Conservation (phyloP, 2,888 invertebrate genomes). For the Blomia tropicalis region DNA sequence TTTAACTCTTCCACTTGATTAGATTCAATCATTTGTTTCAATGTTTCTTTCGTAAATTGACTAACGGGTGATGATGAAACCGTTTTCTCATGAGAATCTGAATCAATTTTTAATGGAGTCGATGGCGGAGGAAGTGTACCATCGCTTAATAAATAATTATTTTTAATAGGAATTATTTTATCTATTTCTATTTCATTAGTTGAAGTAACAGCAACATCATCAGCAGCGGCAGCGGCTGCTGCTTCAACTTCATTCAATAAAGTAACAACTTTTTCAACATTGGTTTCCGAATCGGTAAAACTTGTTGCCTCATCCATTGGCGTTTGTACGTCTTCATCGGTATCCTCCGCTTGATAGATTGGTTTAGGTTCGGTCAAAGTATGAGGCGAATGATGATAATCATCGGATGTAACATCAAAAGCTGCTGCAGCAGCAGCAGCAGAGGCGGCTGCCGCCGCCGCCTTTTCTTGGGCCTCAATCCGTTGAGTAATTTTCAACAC, state of each 20-base stretch:
- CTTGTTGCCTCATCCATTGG: background rate
- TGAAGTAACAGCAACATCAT: background rate
- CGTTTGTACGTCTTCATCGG: background rate
- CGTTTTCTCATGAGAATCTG: too few relatives aligned
- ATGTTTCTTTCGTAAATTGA: background rate
- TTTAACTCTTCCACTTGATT: background rate
- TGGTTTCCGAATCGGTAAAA: background rate
- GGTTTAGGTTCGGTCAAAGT: background rate
- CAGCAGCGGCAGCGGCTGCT: background rate
- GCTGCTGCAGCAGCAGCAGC: background rate
- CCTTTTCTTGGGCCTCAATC: background rate
- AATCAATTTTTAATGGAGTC: too few relatives aligned
- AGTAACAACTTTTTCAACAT: background rate
- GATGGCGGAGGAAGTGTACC: too few relatives aligned
- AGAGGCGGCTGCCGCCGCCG: background rate
- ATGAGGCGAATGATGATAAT: background rate
- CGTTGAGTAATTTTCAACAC: conserved; percentile 8
- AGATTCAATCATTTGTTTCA: background rate
- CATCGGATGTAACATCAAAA: background rate
- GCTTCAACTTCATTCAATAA: too few relatives aligned
- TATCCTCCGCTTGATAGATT: background rate
- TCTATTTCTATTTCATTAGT: too few relatives aligned
- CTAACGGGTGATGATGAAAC: too few relatives aligned
- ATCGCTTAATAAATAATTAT: too few relatives aligned
- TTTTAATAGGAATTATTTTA: too few relatives aligned